A percentile compares a stretch with the other conserved stretches of the same genome.
These are phyloP conservation scores for Acrocephalus arundinaceus DNA, from an alignment of 2,113 vertebrate genomes.

Conservation along the genomic window DNA sequence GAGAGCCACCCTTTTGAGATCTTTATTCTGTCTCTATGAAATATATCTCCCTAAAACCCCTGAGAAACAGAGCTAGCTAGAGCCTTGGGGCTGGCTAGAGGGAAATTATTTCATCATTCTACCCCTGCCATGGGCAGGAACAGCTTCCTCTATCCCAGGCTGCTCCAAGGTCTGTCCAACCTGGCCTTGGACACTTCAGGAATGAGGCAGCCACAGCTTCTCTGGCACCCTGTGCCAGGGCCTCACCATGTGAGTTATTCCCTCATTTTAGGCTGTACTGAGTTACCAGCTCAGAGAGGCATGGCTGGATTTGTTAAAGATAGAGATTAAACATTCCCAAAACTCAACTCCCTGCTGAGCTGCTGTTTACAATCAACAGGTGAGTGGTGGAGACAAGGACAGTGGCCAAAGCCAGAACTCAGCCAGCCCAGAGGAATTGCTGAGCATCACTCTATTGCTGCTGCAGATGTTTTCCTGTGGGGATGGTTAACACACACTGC, in stretches of 20 bases:
- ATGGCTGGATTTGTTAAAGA: neutral
- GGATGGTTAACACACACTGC: neutral
- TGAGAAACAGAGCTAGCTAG: too few species aligned
- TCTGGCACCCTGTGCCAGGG: neutral
- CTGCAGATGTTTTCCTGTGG: neutral
- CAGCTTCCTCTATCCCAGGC: neutral
- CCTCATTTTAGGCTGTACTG: neutral
- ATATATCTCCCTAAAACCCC: too few species aligned
- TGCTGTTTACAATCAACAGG: neutral
- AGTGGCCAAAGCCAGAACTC: neutral
- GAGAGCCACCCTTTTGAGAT: too few species aligned
- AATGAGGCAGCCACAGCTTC: neutral
- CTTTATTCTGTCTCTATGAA: too few species aligned
- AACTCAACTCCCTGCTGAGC: neutral
- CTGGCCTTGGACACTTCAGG: neutral
- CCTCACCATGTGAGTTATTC: neutral
- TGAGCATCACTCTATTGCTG: neutral
- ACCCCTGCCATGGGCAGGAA: neutral
- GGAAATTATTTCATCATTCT: neutral
- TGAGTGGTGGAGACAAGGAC: neutral
- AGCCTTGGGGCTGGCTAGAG: too few species aligned
- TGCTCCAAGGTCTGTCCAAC: neutral
- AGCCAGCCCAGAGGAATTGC: neutral
- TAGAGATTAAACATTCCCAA: neutral
- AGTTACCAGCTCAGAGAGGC: neutral